Evolutionary conservation across 2,113 vertebrate species (phyloP).

Genomic region (Hippocampus comes): DNA sequence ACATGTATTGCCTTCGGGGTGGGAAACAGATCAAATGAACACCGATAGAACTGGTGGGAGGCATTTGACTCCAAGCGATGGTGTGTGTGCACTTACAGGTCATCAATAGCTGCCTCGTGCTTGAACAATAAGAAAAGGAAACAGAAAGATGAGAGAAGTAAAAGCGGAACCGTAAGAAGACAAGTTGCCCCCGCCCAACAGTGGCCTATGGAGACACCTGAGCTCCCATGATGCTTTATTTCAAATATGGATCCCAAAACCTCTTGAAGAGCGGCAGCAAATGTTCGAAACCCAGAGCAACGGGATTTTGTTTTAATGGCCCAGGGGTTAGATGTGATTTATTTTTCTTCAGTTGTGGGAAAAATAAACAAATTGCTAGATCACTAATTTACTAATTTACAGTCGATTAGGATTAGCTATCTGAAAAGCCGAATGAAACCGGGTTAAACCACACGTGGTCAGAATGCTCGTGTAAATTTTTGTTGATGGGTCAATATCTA

Average conservation of each 20-base stretch:
- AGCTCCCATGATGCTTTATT: conserved; percentile 42
- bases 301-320: conserved; percentile 46
- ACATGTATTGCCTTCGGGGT: conserved; percentile 27
- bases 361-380: no score
- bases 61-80: conserved; percentile 42
- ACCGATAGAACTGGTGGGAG: conserved; percentile 21
- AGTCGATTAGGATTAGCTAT: no score
- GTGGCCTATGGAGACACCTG: no score
- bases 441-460: background rate
- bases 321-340: conserved; percentile 38
- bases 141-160: conserved; percentile 24
- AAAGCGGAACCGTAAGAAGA: conserved; percentile 30
- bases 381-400: no score
- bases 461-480: no score
- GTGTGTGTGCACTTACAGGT: conserved; percentile 23
- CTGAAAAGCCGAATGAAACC: conserved; percentile 2
- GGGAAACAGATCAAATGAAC: conserved; percentile 31
- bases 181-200: background rate
- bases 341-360: conserved; percentile 27
- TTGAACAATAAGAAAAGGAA: conserved; percentile 24
- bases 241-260: conserved; percentile 46
- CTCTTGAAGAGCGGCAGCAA: conserved; percentile 39
- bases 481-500: background rate
- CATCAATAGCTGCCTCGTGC: conserved; percentile 58
- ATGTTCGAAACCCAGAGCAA: conserved; percentile 46